Evolutionary conservation across 2,113 vertebrate genomes (phyloP).

Genomic region (Periophthalmus modestus): DNA sequence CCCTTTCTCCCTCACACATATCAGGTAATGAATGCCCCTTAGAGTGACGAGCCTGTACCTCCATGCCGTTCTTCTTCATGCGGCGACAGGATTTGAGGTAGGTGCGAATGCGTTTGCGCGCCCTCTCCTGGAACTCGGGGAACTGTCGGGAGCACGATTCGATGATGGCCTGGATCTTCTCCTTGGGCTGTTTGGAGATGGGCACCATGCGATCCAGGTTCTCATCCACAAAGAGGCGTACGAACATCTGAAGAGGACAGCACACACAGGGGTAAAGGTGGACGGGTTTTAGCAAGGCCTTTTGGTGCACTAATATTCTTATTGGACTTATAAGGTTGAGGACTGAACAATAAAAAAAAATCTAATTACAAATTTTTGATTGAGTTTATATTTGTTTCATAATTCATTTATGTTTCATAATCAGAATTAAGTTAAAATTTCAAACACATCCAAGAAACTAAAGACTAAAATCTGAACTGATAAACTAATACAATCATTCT

Average conservation of each 20-base stretch:
- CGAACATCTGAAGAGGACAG: conserved; percentile 87
- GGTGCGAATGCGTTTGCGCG: conserved; percentile 97
- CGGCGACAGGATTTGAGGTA: conserved; percentile 99
- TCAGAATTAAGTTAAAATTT: too few species aligned
- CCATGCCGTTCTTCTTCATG: conserved; percentile 98
- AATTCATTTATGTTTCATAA: too few species aligned
- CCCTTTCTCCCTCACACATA: too few species aligned
- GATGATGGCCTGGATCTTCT: conserved; percentile 99
- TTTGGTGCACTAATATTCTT: too few species aligned
- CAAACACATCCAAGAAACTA: too few species aligned
- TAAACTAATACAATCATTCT: too few species aligned
- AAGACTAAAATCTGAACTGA: too few species aligned
- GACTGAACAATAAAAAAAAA: too few species aligned
- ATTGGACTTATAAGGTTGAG: too few species aligned
- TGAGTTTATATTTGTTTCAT: too few species aligned
- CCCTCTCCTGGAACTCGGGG: conserved; percentile 96
- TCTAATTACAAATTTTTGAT: too few species aligned
- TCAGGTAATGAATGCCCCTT: too few species aligned
- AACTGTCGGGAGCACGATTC: conserved; percentile 99
- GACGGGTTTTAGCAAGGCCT: background rate
- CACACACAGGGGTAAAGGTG: background rate
- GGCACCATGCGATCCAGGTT: conserved; percentile 98
- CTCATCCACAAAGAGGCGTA: conserved; percentile 97
- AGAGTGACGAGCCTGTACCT: conserved; percentile 71
- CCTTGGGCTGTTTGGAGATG: conserved; percentile 99